Conservation (phyloP, 2,888 invertebrate species). For the Bellardia pandia region DNA sequence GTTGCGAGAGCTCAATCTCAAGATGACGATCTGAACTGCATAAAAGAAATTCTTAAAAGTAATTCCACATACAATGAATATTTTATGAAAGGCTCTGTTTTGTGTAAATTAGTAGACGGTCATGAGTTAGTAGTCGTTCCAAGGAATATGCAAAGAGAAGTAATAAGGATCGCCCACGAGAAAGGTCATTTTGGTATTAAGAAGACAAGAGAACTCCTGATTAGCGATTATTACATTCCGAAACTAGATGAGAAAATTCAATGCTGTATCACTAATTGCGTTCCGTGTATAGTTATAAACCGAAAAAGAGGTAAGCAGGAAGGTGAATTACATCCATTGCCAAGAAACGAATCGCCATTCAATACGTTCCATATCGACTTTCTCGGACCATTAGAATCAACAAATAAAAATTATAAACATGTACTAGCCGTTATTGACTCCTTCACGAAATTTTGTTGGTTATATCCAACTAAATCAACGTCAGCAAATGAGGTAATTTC, state of each 20-base stretch:
- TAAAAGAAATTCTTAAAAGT: too few relatives aligned
- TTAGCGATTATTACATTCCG: conserved; percentile 65
- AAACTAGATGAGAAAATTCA: conserved; percentile 63
- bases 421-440: conserved; percentile 63
- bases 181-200: conserved; percentile 58
- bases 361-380: conserved; percentile 77
- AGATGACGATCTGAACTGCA: conserved; percentile 61
- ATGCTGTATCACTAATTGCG: conserved; percentile 59
- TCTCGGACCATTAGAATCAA: conserved; percentile 72
- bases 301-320: conserved; percentile 78
- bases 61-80: too few relatives aligned
- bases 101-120: too few relatives aligned
- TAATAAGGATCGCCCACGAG: conserved; percentile 63
- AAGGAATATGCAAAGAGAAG: too few relatives aligned
- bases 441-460: too few relatives aligned
- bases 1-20: conserved; percentile 65
- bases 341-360: conserved; percentile 77
- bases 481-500: too few relatives aligned
- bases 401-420: conserved; percentile 66
- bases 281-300: conserved; percentile 66
- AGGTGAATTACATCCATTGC: conserved; percentile 77
- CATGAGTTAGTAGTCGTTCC: too few relatives aligned
- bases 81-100: too few relatives aligned
- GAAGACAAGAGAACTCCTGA: conserved; percentile 57
- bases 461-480: too few relatives aligned